These are phyloP conservation scores for Elephas maximus DNA, from an alignment of 2,113 vertebrate species.

Conservation along the genomic window DNA sequence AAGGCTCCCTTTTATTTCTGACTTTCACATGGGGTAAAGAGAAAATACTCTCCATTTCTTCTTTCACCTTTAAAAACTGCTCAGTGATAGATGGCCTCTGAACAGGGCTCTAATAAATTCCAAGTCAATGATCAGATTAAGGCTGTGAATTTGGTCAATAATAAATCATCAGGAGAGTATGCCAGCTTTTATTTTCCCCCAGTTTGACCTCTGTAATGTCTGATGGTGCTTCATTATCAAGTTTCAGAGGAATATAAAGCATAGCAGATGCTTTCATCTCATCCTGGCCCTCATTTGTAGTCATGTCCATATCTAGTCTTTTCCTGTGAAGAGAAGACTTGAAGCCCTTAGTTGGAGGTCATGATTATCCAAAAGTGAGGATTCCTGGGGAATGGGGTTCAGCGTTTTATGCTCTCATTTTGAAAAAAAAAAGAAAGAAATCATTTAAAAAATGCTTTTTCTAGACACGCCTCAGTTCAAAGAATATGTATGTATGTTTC, in stretches of 20 bases:
- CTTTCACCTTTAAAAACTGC: not conserved
- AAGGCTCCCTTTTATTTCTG: conserved; percentile 12
- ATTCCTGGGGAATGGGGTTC: not conserved
- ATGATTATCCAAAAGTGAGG: not conserved
- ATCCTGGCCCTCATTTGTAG: not conserved
- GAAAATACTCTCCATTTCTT: not conserved
- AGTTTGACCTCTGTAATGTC: not conserved
- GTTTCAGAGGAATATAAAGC: not conserved
- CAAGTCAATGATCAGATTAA: conserved; percentile 10
- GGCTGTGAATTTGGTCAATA: conserved; percentile 25
- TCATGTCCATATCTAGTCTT: not conserved
- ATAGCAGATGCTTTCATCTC: not conserved
- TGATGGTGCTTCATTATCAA: not conserved
- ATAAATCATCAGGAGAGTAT: not conserved
- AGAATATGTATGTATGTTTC: not conserved
- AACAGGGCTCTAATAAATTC: not conserved
- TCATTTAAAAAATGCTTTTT: not conserved
- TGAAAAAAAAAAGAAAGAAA: not conserved
- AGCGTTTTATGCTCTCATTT: not conserved
- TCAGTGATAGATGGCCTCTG: not conserved
- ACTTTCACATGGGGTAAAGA: not conserved
- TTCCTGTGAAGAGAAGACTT: not conserved
- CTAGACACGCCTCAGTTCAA: not conserved
- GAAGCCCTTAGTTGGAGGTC: not conserved
- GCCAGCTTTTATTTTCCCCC: not conserved